Evolutionary conservation across 2,888 invertebrate genomes (phyloP), one percentile per base, ranked within the genome.

Genomic region (Melanostoma scalare): DNA sequence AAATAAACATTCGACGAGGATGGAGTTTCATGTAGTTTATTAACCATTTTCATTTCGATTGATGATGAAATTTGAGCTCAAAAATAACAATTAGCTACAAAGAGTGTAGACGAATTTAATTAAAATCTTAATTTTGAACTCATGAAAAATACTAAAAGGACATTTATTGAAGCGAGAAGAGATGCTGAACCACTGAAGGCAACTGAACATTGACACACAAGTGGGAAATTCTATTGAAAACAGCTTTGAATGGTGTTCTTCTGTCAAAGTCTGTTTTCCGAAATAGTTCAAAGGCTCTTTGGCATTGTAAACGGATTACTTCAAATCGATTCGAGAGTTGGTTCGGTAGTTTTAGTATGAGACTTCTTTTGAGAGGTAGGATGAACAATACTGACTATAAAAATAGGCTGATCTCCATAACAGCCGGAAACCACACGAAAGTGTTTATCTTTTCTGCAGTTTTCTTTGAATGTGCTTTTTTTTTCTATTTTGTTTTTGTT

Each of bases 81-180:
- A 48, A 48, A 63, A 63, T 63, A 30, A 30, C 36, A 48, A 48
- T 63, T 50, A 50, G 4, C 6, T 48, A 30, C 4, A 38, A 30
- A 63, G 48, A 38, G 60, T 60, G 44, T 6, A 63, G 35, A 38
- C 50, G 48, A 48, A 63, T 63, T 63, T 63, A 63, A 63, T 50
- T 63, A 63, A 63, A 63, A 63, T 63, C 48, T 36, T 36, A 48
- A 44, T 36, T 38, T 61, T 48, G 20, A 20, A 20, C 20, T 20
- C 20, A 20, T 20, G 20, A 20, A 20, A 20, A 20, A 20, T 20
- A 1, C 20, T 20, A 20, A 20, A 20, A 20, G 20, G 20, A 20
- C 20, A 20, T 20, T 20, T 20, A 20, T 20, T 1, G 20, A 20
- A 20, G 20, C 20, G 20, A 20, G 20, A 20, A 20, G 20, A 20